Base-by-base conservation (phyloP, 2,888 invertebrate genomes). In the Agrilus cyanescens region DNA sequence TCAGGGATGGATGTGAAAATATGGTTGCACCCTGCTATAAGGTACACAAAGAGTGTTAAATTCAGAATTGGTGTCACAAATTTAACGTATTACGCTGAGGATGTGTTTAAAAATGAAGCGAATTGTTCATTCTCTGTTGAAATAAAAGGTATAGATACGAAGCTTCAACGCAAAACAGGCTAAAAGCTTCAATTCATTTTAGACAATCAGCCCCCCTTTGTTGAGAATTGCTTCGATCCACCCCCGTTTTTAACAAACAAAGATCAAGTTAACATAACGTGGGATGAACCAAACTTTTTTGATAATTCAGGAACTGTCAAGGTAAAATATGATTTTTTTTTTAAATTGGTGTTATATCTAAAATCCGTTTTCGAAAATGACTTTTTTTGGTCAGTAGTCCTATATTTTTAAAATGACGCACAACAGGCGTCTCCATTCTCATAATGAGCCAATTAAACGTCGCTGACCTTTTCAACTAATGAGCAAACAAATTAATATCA, bases 71-170 rank as follows among this genome's bases (percentile, higher is more conserved):
- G 80, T 1, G 57, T 58, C 15, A 75, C 75, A 4, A 60, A 59
- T 10, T 69, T 82, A n/a, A 72, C 70, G 0, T 81, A 80, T 58
- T 68, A 71, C 10, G 79, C 80, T 0, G 73, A 75, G 51, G 82
- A 82, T 61, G 59, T 67, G 2, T 72, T 69, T 44, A 70, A 72
- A 33, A 82, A 82, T 57, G 70, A 67, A 48, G 76, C 73, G 0
- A 70, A 70, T 43, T 82, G 82, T 54, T 68, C 67, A 45, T 80
- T 82, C 53, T 67, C 62, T 15, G 67, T 82, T 8, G 68, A 62
- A 37, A 73, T 82, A 13, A 45, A 66, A 46, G 77, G 74, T 74
- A n/a, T n/a, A 57, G 56, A 50, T 37, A 33, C 8, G 30, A 29
- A 20, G 14, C 12, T 33, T 40, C 12, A 7, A 16, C 25, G 12